Evolutionary conservation across 2,888 invertebrate genomes (phyloP).

Genomic region (Epinotia nisella): DNA sequence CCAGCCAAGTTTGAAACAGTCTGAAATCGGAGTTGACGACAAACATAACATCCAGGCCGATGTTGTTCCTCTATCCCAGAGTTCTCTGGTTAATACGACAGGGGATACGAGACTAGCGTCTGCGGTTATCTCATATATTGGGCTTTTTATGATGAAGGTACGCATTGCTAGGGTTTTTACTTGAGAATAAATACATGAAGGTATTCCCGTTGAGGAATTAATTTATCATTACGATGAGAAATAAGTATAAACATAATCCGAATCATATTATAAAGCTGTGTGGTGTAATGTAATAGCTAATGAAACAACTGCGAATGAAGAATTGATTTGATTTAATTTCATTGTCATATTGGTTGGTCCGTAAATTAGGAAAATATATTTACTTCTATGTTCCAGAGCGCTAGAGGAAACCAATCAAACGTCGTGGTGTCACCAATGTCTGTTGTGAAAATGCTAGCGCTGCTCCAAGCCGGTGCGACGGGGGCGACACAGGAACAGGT

Average conservation of each 20-base stretch:
- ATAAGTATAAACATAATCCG: too few species aligned
- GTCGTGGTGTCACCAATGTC: constrained; percentile 78
- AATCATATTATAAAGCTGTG: too few species aligned
- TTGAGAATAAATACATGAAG: not conserved
- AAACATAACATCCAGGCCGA: not conserved
- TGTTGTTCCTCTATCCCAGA: constrained; percentile 5
- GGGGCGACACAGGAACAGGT: constrained; percentile 69
- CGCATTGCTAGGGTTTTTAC: constrained; percentile 39
- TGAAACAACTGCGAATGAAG: too few species aligned
- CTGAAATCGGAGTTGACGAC: not conserved
- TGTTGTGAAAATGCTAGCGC: constrained; percentile 70
- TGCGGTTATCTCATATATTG: constrained; percentile 62
- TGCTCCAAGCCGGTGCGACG: constrained; percentile 77
- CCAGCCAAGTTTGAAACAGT: constrained; percentile 3
- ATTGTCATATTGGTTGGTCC: too few species aligned
- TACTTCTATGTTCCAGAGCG: constrained; percentile 51
- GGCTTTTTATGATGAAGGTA: constrained; percentile 67
- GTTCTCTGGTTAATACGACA: constrained; percentile 15
- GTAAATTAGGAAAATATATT: not conserved
- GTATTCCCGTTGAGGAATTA: not conserved
- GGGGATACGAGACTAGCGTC: constrained; percentile 48
- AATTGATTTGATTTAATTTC: too few species aligned
- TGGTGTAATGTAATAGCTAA: too few species aligned
- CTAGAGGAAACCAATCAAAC: constrained; percentile 59
- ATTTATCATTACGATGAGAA: not conserved